Evolutionary conservation across 2,113 vertebrate species (phyloP), one percentile per base, ranked within the genome.

Genomic region (Anthoscopus minutus): DNA sequence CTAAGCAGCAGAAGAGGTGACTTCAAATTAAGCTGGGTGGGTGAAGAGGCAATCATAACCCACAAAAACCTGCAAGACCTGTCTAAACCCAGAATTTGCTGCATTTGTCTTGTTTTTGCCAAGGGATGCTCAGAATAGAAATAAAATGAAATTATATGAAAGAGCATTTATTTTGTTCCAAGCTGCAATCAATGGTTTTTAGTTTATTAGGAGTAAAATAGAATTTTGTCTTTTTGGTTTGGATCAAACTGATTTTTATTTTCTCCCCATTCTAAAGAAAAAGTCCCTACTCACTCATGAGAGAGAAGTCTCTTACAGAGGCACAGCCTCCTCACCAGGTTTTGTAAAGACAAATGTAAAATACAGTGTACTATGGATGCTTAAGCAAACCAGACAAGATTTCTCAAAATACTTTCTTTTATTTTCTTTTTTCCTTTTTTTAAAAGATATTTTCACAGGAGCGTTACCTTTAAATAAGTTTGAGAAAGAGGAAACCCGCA

Each of bases 141-240:
- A 94, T 80, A 88, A 90, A 94, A 93, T 72, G 45, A 81, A 79
- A 74, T 89, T 6, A 74, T 85, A 84, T 80, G 42, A 80, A 23
- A 48, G 37, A 70, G 20, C 3, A 1, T 42, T 64, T 60, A 28
- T 70, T 60, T 80, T 74, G 51, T 76, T 85, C 67, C 54, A 61
- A 77, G 40, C 23, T 81, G 15, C n/a, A 83, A 58, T 57, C 37
- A 74, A 50, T 3, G 1, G 3, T 6, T 76, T 69, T 73, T 50
- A 50, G 22, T 70, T 91, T 28, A 73, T 81, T 47, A 54, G 23
- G 24, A 77, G 9, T 65, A 50, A 67, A 83, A 86, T 4, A 65
- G 48, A 72, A 77, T 18, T n/a, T n/a, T 57, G 31, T 10, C 16
- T 16, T 65, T 88, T 69, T 57, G 33, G 13, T 58, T 19, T 64